Conservation (phyloP, 2,113 vertebrate genomes). For the Chlamydotis undulata region DNA sequence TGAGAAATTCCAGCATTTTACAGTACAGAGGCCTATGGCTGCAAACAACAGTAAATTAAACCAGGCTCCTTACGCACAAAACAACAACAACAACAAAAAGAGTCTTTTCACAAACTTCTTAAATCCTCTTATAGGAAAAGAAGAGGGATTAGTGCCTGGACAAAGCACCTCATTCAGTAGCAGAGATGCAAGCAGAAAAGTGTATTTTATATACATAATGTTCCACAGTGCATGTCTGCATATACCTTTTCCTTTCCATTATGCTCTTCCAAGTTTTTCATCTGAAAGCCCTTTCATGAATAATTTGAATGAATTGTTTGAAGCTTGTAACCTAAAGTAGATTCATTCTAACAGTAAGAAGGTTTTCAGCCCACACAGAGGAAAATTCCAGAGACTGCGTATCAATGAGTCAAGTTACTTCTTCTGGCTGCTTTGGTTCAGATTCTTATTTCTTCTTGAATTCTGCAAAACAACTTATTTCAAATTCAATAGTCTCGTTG, state of each 20-base stretch:
- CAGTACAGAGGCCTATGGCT: background rate
- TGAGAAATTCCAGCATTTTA: background rate
- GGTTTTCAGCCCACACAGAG: slow-evolving; percentile 52
- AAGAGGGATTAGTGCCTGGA: background rate
- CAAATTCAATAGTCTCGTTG: background rate
- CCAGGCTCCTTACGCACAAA: background rate
- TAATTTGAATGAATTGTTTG: slow-evolving; percentile 53
- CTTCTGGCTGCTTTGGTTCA: slow-evolving; percentile 18
- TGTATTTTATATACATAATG: background rate
- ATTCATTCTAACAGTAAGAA: slow-evolving; percentile 50
- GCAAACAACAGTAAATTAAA: background rate
- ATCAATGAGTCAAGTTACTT: slow-evolving; percentile 52
- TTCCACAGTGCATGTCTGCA: background rate
- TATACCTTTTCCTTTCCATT: background rate
- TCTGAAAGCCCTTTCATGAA: slow-evolving; percentile 19
- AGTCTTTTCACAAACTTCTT: background rate
- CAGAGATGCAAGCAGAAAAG: background rate
- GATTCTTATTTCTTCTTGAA: background rate
- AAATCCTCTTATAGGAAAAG: background rate
- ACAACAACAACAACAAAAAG: background rate
- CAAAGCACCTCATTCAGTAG: background rate
- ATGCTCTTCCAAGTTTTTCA: background rate
- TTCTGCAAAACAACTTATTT: background rate
- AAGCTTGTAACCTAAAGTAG: slow-evolving; percentile 3
- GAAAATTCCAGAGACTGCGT: slow-evolving; percentile 43